phyloP scores from a whole-genome alignment of 2,113 vertebrate genomes.

The Eulacestoma nigropectus region DNA sequence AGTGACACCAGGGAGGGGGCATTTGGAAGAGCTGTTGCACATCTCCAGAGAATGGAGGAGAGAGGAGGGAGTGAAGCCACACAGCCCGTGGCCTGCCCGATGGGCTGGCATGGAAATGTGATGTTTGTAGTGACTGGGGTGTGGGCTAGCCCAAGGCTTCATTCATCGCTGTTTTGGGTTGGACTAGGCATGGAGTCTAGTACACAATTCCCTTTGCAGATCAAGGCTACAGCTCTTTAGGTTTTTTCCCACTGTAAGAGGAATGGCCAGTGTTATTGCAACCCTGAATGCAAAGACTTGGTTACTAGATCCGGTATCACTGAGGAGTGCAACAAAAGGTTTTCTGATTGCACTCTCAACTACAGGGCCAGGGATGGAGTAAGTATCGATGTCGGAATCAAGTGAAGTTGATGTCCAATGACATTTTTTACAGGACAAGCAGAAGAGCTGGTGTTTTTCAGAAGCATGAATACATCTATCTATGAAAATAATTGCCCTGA shows the following conservation, averaged over 20 bases:
- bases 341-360: not conserved
- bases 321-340: not conserved
- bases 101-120: not conserved
- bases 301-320: not conserved
- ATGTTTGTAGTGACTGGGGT: not conserved
- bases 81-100: accelerated
- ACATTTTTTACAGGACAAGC: not conserved
- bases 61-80: not conserved
- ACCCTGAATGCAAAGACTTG: not conserved
- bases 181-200: not conserved
- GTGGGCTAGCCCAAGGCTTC: not conserved
- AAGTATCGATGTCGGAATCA: not conserved
- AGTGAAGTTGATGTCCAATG: not conserved
- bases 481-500: not conserved
- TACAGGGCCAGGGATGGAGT: not conserved
- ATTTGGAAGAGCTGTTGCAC: accelerated
- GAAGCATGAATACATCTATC: not conserved
- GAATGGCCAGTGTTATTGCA: not conserved
- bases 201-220: not conserved
- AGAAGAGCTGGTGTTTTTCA: not conserved
- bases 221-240: not conserved
- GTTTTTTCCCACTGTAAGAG: not conserved
- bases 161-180: accelerated
- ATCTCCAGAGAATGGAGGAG: not conserved
- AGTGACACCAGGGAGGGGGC: not conserved